Conservation (phyloP, 2,888 invertebrate species). For the Tenthredo amoena region DNA sequence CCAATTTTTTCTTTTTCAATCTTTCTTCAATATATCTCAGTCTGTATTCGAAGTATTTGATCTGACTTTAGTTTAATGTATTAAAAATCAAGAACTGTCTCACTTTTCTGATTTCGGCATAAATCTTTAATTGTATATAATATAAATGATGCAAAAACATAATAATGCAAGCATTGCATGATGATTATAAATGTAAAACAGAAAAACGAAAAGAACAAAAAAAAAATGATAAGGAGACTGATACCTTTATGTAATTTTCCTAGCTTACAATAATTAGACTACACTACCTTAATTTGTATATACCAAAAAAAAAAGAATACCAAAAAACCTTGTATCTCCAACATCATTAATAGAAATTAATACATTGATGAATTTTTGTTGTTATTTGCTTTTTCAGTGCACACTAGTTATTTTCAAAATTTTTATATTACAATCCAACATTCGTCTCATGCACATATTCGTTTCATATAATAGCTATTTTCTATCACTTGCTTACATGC, state of each 20-base stretch:
- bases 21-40: not conserved
- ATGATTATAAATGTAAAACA: not conserved
- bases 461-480: not conserved
- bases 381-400: constrained; percentile 51
- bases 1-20: not conserved
- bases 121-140: constrained; percentile 42
- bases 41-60: not conserved
- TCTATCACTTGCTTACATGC: constrained; percentile 36
- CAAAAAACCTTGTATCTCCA: constrained; percentile 39
- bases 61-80: not conserved
- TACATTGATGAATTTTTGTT: constrained; percentile 43
- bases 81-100: not conserved
- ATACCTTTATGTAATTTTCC: constrained; percentile 28
- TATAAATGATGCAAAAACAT: constrained; percentile 21
- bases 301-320: not conserved
- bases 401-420: constrained; percentile 55
- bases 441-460: constrained; percentile 18
- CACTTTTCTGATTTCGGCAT: constrained; percentile 22
- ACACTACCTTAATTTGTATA: constrained; percentile 35
- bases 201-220: not conserved
- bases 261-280: constrained; percentile 33
- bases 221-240: constrained; percentile 44
- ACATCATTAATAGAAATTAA: constrained; percentile 50
- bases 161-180: constrained; percentile 33
- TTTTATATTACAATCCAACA: not conserved